A percentile compares a stretch with the other conserved stretches of the same genome.
Conservation (phyloP, 2,888 invertebrate genomes). For the Drosophila kokeensis region DNA sequence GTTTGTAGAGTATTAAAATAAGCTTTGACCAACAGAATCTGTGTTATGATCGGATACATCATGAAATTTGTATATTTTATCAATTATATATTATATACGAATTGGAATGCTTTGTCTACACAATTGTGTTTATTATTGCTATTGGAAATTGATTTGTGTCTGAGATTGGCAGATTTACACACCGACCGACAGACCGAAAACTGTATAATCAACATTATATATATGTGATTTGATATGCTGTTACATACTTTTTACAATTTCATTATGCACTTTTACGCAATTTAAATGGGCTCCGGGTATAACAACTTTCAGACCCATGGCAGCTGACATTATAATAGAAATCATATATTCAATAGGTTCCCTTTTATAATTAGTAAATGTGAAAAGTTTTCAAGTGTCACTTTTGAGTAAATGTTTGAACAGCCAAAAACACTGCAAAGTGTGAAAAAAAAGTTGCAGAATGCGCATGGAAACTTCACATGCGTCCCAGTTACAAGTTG, state of each 20-base stretch:
- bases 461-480: slow-evolving; percentile 20
- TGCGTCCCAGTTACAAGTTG: slow-evolving; percentile 27
- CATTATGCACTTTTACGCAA: neutral
- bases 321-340: neutral
- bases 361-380: neutral
- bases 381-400: neutral
- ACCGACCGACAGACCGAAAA: neutral
- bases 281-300: neutral
- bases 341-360: neutral
- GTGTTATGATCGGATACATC: neutral
- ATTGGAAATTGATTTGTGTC: neutral
- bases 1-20: neutral
- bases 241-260: neutral
- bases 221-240: neutral
- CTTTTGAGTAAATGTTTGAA: slow-evolving; percentile 21
- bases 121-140: neutral
- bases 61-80: neutral
- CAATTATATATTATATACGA: neutral
- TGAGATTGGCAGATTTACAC: neutral
- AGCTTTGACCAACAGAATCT: neutral
- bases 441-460: slow-evolving; percentile 18
- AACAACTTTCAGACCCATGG: neutral
- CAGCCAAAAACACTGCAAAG: slow-evolving; percentile 16
- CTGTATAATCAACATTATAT: neutral
- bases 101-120: neutral